Evolutionary conservation across 1,140 invertebrate species (phyloP).

Genomic region (Thalassaphorura encarpata): DNA sequence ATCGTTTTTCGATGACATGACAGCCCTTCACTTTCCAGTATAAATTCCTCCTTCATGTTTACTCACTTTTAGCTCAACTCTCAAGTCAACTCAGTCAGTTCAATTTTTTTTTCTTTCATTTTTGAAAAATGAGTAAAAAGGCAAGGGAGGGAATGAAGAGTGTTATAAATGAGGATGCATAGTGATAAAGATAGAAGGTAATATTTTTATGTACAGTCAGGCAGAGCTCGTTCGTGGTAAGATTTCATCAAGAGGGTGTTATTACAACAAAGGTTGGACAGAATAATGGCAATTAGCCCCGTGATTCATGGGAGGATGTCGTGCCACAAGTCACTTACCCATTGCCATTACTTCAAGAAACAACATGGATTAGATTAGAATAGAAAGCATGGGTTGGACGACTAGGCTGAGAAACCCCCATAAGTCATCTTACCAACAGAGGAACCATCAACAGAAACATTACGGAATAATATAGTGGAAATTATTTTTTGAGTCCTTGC

Average conservation of each 20-base stretch:
- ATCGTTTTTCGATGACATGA: background rate
- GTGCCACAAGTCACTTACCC: conserved; percentile 1
- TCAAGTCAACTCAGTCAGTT: background rate
- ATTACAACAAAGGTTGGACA: conserved; percentile 1
- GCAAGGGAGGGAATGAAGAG: background rate
- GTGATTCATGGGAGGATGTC: conserved; percentile 13
- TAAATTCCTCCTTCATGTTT: background rate
- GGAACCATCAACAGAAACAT: too few species aligned
- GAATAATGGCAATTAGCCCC: conserved; percentile 15
- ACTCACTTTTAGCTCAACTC: background rate
- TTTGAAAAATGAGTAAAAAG: background rate
- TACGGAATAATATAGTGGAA: too few species aligned
- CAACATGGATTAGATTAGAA: too few species aligned
- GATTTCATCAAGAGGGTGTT: conserved; percentile 15
- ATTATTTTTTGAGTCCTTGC: too few species aligned
- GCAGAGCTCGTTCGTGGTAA: conserved; percentile 5
- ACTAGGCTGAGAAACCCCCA: too few species aligned
- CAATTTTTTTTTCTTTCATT: background rate
- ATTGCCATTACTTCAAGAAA: too few species aligned
- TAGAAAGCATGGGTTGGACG: too few species aligned
- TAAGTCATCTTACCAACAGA: too few species aligned
- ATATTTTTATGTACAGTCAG: too few species aligned
- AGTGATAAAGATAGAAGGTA: too few species aligned
- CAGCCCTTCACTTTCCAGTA: background rate
- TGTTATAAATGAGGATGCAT: background rate